phyloP scores from a whole-genome alignment of 2,797 vertebrate species.

The Myotis planiceps region DNA sequence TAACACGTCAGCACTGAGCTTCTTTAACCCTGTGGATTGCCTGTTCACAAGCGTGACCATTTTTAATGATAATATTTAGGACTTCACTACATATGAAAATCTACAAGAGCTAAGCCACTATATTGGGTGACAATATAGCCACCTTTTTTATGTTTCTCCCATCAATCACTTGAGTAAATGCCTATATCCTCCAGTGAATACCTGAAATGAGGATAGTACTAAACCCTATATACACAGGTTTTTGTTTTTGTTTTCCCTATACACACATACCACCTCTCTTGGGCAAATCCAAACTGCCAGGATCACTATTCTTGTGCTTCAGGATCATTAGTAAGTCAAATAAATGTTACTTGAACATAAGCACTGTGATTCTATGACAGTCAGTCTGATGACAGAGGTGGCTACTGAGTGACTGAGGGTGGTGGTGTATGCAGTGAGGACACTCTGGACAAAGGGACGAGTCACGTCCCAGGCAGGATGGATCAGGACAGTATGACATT shows the following conservation, averaged over 20 bases:
- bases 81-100: background rate
- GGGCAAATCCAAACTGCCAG: background rate
- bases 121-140: background rate
- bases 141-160: background rate
- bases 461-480: background rate
- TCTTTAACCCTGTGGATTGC: background rate
- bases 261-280: background rate
- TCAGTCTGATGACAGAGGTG: background rate
- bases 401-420: background rate
- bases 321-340: background rate
- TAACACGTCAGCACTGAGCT: background rate
- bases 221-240: background rate
- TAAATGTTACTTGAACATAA: background rate
- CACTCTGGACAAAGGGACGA: background rate
- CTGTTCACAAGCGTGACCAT: background rate
- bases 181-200: background rate
- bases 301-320: background rate
- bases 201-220: background rate
- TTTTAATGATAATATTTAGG: background rate
- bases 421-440: background rate
- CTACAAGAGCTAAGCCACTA: background rate
- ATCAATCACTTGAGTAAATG: background rate
- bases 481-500: background rate
- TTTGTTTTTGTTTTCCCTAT: background rate
- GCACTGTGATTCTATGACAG: background rate